Percentiles rank a stretch among this genome's conserved stretches.
Conservation (phyloP, 1,140 invertebrate genomes). For the Wiebesia pumilae region DNA sequence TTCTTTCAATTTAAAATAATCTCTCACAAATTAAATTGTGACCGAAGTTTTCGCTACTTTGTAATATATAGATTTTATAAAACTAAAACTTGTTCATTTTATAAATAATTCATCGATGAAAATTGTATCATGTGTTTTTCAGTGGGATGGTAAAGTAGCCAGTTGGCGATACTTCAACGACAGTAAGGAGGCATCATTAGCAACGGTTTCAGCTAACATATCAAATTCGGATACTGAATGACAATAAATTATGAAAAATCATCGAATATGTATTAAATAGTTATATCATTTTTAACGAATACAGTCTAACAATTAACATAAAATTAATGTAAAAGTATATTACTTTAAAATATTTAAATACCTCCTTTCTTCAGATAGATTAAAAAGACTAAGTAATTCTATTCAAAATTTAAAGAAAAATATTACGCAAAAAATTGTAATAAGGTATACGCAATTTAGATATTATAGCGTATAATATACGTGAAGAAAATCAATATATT, state of each 20-base stretch:
- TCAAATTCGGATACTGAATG: conserved; percentile 17
- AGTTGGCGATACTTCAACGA: conserved; percentile 75
- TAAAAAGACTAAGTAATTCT: neutral
- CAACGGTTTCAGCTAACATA: neutral
- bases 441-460: neutral
- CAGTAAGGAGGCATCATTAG: conserved; percentile 48
- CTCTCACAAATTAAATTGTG: too few species aligned
- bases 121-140: conserved; percentile 56
- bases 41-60: conserved; percentile 22
- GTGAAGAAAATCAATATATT: neutral
- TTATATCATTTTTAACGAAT: neutral
- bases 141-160: conserved; percentile 79
- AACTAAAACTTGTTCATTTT: neutral
- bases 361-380: neutral
- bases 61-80: neutral
- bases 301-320: neutral
- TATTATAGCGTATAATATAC: neutral
- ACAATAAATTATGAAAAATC: neutral
- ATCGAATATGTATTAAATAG: neutral
- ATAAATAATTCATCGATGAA: neutral
- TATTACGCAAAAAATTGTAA: conserved; percentile 23
- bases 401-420: neutral
- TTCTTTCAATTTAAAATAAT: too few species aligned
- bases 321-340: neutral
- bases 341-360: neutral